phyloP scores from a whole-genome alignment of 2,797 vertebrate species.

The Ficedula albicollis region DNA sequence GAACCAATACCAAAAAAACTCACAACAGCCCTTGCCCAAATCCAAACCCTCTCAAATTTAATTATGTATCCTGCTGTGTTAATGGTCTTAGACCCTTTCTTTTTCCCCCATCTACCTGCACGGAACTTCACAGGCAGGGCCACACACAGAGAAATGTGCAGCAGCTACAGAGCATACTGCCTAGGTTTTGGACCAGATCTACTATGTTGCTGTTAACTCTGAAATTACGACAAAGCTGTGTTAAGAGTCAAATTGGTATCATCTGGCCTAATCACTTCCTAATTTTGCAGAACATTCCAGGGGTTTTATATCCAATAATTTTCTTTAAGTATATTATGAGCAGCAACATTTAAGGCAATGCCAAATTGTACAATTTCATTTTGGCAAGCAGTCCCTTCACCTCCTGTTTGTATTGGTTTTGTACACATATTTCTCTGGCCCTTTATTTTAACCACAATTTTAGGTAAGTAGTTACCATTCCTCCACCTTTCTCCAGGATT shows the following conservation, averaged over 20 bases:
- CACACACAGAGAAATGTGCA: not conserved
- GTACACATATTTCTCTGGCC: not conserved
- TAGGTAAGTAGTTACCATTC: not conserved
- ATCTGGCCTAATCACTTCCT: constrained; percentile 50
- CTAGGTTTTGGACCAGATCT: not conserved
- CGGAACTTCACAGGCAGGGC: not conserved
- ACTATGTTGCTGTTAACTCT: not conserved
- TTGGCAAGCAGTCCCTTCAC: not conserved
- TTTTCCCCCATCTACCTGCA: not conserved
- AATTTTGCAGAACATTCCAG: constrained; percentile 47
- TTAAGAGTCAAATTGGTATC: constrained; percentile 40
- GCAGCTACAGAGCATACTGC: not conserved
- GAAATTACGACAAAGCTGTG: not conserved
- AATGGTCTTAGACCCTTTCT: not conserved
- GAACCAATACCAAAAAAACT: not conserved
- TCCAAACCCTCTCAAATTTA: not conserved
- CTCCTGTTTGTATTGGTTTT: not conserved
- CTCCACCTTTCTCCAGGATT: not conserved
- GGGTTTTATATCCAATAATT: constrained; percentile 44
- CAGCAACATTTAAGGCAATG: not conserved
- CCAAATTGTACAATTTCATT: not conserved
- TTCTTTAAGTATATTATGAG: constrained; percentile 34
- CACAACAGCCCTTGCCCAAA: not conserved
- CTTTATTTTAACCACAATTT: not conserved
- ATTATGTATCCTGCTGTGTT: not conserved